A percentile compares a stretch with the other conserved stretches of the same genome.
Evolutionary conservation across 1,140 invertebrate species (phyloP).

Genomic region (Thrips palmi): DNA sequence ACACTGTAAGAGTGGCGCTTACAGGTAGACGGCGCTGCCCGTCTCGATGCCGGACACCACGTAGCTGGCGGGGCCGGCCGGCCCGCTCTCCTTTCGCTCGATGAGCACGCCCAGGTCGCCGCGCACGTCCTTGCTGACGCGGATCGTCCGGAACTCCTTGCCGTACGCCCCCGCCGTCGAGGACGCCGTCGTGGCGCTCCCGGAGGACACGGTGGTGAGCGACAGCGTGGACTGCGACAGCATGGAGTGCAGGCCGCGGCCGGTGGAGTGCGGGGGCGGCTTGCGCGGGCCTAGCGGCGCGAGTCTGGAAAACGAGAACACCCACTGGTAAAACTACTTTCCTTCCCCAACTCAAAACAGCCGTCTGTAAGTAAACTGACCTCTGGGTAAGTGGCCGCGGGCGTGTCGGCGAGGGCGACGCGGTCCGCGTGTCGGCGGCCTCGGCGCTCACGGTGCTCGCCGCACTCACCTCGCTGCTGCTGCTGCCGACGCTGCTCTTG

Average conservation of each 20-base stretch:
- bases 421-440: too few relatives aligned
- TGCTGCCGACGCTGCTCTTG: too few relatives aligned
- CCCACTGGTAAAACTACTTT: too few relatives aligned
- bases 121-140: slow-evolving; percentile 21
- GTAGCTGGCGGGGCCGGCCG: slow-evolving; percentile 30
- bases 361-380: too few relatives aligned
- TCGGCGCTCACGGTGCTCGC: too few relatives aligned
- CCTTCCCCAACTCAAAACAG: too few relatives aligned
- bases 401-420: too few relatives aligned
- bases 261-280: not conserved
- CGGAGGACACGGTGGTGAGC: slow-evolving; percentile 10
- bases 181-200: slow-evolving; percentile 25
- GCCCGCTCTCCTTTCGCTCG: slow-evolving; percentile 30
- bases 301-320: too few relatives aligned
- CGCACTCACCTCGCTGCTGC: too few relatives aligned
- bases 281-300: too few relatives aligned
- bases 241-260: not conserved
- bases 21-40: slow-evolving; percentile 36
- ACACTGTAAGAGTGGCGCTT: too few relatives aligned
- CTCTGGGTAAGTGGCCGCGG: too few relatives aligned
- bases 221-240: not conserved
- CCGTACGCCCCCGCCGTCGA: slow-evolving; percentile 21
- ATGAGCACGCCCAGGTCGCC: slow-evolving; percentile 38
- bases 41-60: slow-evolving; percentile 36
- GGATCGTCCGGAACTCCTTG: slow-evolving; percentile 17